Evolutionary conservation across 2,113 vertebrate genomes (phyloP), one percentile per base, ranked within the genome.

Genomic region (Ciconia maguari): DNA sequence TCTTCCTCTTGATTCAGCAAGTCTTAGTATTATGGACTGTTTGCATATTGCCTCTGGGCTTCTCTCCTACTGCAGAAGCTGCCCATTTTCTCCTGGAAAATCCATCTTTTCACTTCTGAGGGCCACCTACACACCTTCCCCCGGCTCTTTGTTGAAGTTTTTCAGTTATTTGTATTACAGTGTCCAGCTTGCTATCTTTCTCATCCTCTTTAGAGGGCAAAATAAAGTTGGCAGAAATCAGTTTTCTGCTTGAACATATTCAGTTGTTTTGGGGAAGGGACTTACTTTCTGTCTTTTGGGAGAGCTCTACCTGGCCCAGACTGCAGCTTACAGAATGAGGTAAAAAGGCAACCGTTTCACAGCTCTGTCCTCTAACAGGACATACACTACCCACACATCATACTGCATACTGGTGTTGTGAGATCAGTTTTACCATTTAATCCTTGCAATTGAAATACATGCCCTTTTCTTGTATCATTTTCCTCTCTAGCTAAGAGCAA

Each of bases 331-430:
- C 1, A 26, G 11, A 82, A 79, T 7, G 20, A 65, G 18, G 15
- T 7, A 68, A 79, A 87, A 66, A 71, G 9, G 3, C 8, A 84
- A 34, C 7, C 1, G 1, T 87, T 89, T 58, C 36, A 24, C 9
- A 71, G 20, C 2, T 81, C 77, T 82, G 9, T n/a, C 29, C 8
- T 48, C 30, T 79, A 66, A 36, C 24, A 64, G 34, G 41, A 48
- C 10, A 18, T 20, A 25, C 0, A 0, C 11, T 80, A 52, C 5
- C 6, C 19, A 55, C 21, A 18, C 25, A 36, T 16, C 36, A 14
- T 41, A 9, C 27, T 6, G 3, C 30, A 61, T 34, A 29, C 6
- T 16, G 34, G 6, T 55, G 10, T 16, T 46, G 57, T 36, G 36
- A 13, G 48, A 32, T 27, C 29, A 36, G 11, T 60, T 84, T 71